Evolutionary conservation across 2,888 invertebrate genomes (phyloP), one percentile per base, ranked within the genome.

Genomic region (Protonemura montana): DNA sequence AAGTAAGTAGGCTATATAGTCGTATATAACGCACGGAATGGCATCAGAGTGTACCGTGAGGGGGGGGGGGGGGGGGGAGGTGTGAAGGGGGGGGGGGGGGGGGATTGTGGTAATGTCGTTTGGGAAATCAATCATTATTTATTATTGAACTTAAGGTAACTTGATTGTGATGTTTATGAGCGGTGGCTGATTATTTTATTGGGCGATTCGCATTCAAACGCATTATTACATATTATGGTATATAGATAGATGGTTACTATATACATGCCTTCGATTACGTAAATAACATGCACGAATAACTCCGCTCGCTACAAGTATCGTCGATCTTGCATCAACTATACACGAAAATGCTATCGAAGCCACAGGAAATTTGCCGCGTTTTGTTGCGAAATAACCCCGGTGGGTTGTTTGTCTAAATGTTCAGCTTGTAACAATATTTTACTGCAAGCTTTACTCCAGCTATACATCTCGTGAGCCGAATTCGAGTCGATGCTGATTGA

Each of bases 121-220:
- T 28, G 82, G 35, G 82, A 82, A 82, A 82, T 82, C 78, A 82
- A 82, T 82, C 6, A 82, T 82, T 78, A 78, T 28, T 78, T 26
- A 78, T 27, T 78, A 78, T 78, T 78, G 78, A 78, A 78, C 59
- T 59, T 59, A 59, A 59, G 59, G 59, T 59, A 59, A 59, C 59
- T 59, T 59, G 59, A 59, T 59, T 59, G 59, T 59, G 59, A 59
- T 59, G 59, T 59, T 59, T 59, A 59, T 59, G 59, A 59, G 59
- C 59, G 59, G 59, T 13, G 59, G 59, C 59, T 59, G 59, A 59
- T 59, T 21, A 59, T 59, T 59, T 59, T 59, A 59, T 59, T 59
- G 59, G 59, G 59, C 21, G 59, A 59, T 59, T 21, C 59, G 59
- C 59, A 59, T 59, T 59, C 16, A 59, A 59, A 59, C 1, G 59